Evolutionary conservation across 2,113 vertebrate genomes (phyloP), one percentile per base, ranked within the genome.

Genomic region (Sinocyclocheilus rhinocerous): DNA sequence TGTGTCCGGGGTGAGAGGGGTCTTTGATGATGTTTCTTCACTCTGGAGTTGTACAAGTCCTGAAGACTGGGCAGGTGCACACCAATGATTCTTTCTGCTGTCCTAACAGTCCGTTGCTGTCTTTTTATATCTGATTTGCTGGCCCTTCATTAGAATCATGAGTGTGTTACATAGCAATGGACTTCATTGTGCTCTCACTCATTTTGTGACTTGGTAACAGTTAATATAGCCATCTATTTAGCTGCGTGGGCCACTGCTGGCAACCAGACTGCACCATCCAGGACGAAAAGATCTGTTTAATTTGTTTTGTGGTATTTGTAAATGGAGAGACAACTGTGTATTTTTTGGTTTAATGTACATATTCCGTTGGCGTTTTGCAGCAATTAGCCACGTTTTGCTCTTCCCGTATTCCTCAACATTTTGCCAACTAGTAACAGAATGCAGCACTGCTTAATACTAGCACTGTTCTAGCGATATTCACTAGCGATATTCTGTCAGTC

Each of bases 181-280:
- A 1, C 52, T 48, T 80, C 22, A 73, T 85, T 85, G 67, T 84
- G 76, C 69, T 55, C 42, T 76, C 52, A 52, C 36, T 76, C 52
- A 18, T 75, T 87, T 73, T 84, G 26, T 78, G 52, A 69, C 83
- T 85, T 75, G 77, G 67, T 85, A 48, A 63, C 50, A 79, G 78
- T 83, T 73, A 73, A 36, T 70, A 36, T 55, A 69, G 42, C 5
- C 67, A 52, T 73, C 76, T 67, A 22, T 77, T 69, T 22, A 80
- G 42, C 50, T 69, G 52, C 52, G 69, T 50, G 72, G 39, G 12
- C 39, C 72, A 39, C 39, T 59, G 29, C 76, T 79, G 63, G 73
- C 75, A 18, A 20, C 63, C n/a, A 1, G 50, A 59, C 63, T 86
- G 70, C 48, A 65, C 52, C 79, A n/a, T 65, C 29, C n/a, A 16